Percentiles rank a stretch among this genome's conserved stretches.
Conservation (phyloP, 92 coral and sea anemone species). For the Chrysogorgia sp. region DNA sequence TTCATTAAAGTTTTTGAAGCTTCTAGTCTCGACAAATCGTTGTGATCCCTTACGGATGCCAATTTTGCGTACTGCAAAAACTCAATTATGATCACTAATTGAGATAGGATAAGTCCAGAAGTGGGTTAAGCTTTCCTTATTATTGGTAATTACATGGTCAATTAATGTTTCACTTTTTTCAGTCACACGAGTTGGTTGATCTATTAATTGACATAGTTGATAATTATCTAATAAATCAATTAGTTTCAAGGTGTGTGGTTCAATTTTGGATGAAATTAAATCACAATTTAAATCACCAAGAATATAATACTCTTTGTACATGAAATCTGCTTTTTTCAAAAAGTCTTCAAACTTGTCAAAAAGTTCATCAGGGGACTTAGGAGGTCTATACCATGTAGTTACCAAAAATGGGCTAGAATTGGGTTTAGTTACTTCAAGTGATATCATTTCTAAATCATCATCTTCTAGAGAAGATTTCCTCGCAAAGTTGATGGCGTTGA, state of each 20-base stretch:
- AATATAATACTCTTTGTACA: slow-evolving; percentile 47
- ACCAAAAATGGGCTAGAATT: slow-evolving; percentile 37
- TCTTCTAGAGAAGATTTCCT: slow-evolving; percentile 29
- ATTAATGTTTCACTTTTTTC: slow-evolving; percentile 41
- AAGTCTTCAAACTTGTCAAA: slow-evolving; percentile 43
- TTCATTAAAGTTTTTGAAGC: no score
- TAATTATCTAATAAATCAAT: slow-evolving; percentile 51
- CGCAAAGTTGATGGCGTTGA: slow-evolving; percentile 28
- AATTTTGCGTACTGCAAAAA: no score
- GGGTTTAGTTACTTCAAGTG: slow-evolving; percentile 34
- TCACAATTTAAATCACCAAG: slow-evolving; percentile 58
- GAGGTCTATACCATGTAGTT: slow-evolving; percentile 57
- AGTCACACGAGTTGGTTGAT: slow-evolving; percentile 61
- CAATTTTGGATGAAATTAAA: slow-evolving; percentile 28
- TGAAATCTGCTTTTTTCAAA: slow-evolving; percentile 25
- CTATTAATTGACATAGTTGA: slow-evolving; percentile 50
- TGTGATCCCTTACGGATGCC: slow-evolving; percentile 52
- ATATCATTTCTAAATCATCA: slow-evolving; percentile 44
- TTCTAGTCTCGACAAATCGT: slow-evolving; percentile 44
- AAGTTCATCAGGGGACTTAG: slow-evolving; percentile 19
- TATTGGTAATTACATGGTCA: slow-evolving; percentile 56
- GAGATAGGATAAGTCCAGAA: slow-evolving; percentile 48
- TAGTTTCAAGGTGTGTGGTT: slow-evolving; percentile 48
- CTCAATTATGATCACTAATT: slow-evolving; percentile 52
- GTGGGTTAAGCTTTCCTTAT: slow-evolving; percentile 32